phyloP scores from a whole-genome alignment of 2,888 invertebrate genomes.

The Cenopis cana region DNA sequence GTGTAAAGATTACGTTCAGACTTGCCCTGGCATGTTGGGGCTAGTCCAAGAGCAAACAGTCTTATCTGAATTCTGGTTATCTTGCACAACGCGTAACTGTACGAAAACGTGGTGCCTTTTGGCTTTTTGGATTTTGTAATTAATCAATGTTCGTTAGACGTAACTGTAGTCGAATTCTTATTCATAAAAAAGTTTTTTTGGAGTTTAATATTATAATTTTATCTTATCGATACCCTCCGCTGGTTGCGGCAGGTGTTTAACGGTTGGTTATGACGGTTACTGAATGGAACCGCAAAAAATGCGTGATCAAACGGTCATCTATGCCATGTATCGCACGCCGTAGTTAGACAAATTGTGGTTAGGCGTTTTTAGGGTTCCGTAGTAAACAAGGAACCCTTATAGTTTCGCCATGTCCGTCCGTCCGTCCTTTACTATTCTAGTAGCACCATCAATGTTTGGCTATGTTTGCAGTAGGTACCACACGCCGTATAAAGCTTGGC shows the following conservation, averaged over 20 bases:
- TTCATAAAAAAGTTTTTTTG: conserved; percentile 11
- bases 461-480: background rate
- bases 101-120: conserved; percentile 58
- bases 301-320: conserved; percentile 64
- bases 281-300: conserved; percentile 76
- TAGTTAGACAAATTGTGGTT: background rate
- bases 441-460: background rate
- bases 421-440: background rate
- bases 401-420: too few species aligned
- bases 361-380: too few species aligned
- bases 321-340: conserved; percentile 57
- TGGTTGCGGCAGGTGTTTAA: conserved; percentile 72
- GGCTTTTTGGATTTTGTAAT: conserved; percentile 44
- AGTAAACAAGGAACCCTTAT: too few species aligned
- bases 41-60: conserved; percentile 62
- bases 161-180: conserved; percentile 47
- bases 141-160: conserved; percentile 47
- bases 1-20: conserved; percentile 55
- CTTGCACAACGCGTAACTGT: conserved; percentile 74
- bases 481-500: background rate
- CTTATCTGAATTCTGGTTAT: conserved; percentile 74
- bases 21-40: conserved; percentile 53
- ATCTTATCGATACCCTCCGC: conserved; percentile 18
- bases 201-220: conserved; percentile 7
- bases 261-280: conserved; percentile 78